Conservation (phyloP, 2,113 vertebrate genomes). For the Gymnocephalus cernua region DNA sequence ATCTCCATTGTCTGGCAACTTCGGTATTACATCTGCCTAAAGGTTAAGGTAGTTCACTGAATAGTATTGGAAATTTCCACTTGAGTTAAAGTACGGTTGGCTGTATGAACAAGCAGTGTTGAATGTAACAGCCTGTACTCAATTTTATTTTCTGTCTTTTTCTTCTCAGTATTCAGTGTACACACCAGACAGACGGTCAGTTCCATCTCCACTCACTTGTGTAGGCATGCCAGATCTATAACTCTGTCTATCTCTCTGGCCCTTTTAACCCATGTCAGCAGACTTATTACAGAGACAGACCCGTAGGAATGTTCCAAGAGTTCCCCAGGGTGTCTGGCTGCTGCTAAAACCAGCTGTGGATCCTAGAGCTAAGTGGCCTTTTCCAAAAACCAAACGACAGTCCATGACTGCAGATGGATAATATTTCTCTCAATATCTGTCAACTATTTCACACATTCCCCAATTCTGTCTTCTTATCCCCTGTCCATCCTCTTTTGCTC, state of each 20-base stretch:
- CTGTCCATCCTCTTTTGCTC: neutral
- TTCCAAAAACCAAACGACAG: constrained; percentile 37
- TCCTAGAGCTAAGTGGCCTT: constrained; percentile 41
- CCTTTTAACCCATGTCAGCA: constrained; percentile 59
- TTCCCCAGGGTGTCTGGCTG: constrained; percentile 58
- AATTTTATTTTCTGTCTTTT: constrained; percentile 33
- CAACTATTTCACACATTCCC: constrained; percentile 25
- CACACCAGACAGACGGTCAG: constrained; percentile 22
- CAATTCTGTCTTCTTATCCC: neutral
- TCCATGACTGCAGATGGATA: constrained; percentile 22
- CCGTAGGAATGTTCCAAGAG: constrained; percentile 56
- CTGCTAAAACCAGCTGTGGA: constrained; percentile 62
- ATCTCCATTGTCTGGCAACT: constrained; percentile 38
- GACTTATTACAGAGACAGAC: constrained; percentile 59
- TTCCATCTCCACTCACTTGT: constrained; percentile 36
- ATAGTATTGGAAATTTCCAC: constrained; percentile 39
- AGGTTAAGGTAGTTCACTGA: constrained; percentile 55
- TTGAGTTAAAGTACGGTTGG: constrained; percentile 37
- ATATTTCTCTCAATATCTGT: constrained; percentile 24
- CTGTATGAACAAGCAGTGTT: constrained; percentile 20
- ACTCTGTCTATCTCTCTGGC: constrained; percentile 38
- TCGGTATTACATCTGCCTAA: constrained; percentile 53
- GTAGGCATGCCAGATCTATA: constrained; percentile 49
- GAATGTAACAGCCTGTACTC: constrained; percentile 29
- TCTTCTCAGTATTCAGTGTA: constrained; percentile 33